Evolutionary conservation across 2,888 invertebrate genomes (phyloP), one percentile per base, ranked within the genome.

Genomic region (Corbicula japonica): DNA sequence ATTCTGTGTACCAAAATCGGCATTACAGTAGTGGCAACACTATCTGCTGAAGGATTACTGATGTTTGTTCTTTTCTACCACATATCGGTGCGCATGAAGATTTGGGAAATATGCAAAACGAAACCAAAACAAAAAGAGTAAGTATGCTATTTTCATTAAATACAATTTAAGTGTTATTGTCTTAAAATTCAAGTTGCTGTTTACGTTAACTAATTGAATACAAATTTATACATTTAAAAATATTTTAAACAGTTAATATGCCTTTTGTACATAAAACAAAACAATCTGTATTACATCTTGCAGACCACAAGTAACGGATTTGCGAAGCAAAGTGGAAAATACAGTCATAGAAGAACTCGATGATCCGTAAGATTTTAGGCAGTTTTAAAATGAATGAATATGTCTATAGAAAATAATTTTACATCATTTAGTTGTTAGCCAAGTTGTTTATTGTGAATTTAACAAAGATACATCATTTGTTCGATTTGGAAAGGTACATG

Each of bases 1-100:
- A 23, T 70, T n/a, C 15, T 38, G 8, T 78, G 78, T 61, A 70
- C 78, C 2, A 52, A 35, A 1, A 35, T 56, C 8, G 78, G 78
- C 0, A 34, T 15, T 0, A 23, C 54, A 2, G 50, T 78, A 23
- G 60, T 74, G 4, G 10, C 70, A 0, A 35, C 50, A 1, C 23
- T 78, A 10, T 38, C 35, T 34, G 21, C 61, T 0, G 74, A 70
- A 48, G 69, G 46, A 1, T 34, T 58, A 15, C 5, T 79, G 1
- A 41, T 70, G 15, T 30, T 75, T 5, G 0, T n/a, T 15, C 26
- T 65, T 0, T 21, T 70, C 18, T 34, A 41, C 4, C 79, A 79
- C 26, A 35, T 46, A 0, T 50, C 28, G 23, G 26, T 56, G 6
- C 41, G 77, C 26, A 71, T 66, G 35, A 62, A 28, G 32, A 5